A percentile compares a stretch with the other conserved stretches of the same genome.
These are phyloP conservation scores for Calypte anna DNA, from an alignment of 2,113 vertebrate species.

Conservation along the genomic window DNA sequence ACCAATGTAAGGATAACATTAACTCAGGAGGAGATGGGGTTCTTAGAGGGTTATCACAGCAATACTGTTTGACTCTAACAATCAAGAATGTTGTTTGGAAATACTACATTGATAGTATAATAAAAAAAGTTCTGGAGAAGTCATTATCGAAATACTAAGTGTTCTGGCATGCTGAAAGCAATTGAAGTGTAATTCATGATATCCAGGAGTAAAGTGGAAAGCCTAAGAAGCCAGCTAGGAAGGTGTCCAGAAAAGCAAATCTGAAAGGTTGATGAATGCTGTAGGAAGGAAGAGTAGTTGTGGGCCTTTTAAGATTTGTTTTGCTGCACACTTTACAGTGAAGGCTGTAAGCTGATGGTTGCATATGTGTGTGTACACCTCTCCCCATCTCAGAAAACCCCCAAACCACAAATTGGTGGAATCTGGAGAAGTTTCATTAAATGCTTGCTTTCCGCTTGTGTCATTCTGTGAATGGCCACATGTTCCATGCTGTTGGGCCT, in stretches of 20 bases:
- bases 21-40: conserved; percentile 54
- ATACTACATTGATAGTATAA: conserved; percentile 39
- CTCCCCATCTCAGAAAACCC: neutral
- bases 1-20: conserved; percentile 50
- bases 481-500: neutral
- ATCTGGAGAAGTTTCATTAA: conserved; percentile 16
- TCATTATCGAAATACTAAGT: conserved; percentile 68
- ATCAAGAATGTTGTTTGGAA: conserved; percentile 67
- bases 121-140: conserved; percentile 51
- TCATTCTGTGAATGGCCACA: neutral
- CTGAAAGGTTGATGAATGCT: conserved; percentile 17
- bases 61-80: conserved; percentile 25
- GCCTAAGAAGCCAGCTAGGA: conserved; percentile 35
- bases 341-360: neutral
- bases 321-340: neutral
- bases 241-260: conserved; percentile 38
- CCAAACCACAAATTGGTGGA: neutral
- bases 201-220: conserved; percentile 55
- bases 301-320: neutral
- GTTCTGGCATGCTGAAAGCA: neutral
- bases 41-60: conserved; percentile 64
- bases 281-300: neutral
- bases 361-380: neutral
- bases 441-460: neutral
- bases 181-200: conserved; percentile 53